Base-by-base conservation (phyloP, 2,113 vertebrate species). In the Notiomystis cincta region DNA sequence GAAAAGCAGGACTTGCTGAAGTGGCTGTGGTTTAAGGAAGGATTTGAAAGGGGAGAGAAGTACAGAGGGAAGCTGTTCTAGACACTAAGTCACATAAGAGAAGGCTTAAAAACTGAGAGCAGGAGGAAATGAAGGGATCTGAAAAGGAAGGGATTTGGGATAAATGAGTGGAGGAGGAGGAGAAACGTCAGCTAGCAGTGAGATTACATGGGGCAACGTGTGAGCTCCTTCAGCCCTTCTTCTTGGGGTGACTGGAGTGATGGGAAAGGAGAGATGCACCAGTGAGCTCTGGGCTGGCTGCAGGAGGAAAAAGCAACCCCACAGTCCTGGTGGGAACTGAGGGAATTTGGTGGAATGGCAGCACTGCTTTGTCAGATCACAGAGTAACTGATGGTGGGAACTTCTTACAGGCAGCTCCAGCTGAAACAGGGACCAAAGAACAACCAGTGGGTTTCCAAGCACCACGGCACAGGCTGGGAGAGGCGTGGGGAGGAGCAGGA, bases 1-100 rank as follows among this genome's bases (percentile, higher is more conserved):
- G 93, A 90, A 95, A 88, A 95, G 82, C 64, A 95, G 90, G 76
- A 83, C 89, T 94, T 93, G 87, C 94, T 89, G 87, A 87, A 96
- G 91, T 87, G 81, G 81, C 81, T 93, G 89, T 82, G 94, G 85
- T 94, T 96, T 96, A 90, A 84, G 60, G 72, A 51, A 88, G 92
- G 90, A 92, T 96, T 96, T 95, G 95, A 87, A 94, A 95, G 72
- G 61, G 47, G 60, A 90, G 85, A 90, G 92, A 61, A 96, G 82
- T 42, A 92, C 85, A 92, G 88, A 95, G 67, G 35, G 72, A 96
- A 96, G 83, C 86, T 94, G 64, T 56, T 83, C 76, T 73, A 96
- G 93, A 94, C 95, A 96, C 82, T 88, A 95, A 96, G 90, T 95
- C 82, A 93, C 67, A 28, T 27, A 93, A 92, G 82, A 88, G 82